Evolutionary conservation across 2,113 vertebrate species (phyloP).

Genomic region (Halichoerus grypus): DNA sequence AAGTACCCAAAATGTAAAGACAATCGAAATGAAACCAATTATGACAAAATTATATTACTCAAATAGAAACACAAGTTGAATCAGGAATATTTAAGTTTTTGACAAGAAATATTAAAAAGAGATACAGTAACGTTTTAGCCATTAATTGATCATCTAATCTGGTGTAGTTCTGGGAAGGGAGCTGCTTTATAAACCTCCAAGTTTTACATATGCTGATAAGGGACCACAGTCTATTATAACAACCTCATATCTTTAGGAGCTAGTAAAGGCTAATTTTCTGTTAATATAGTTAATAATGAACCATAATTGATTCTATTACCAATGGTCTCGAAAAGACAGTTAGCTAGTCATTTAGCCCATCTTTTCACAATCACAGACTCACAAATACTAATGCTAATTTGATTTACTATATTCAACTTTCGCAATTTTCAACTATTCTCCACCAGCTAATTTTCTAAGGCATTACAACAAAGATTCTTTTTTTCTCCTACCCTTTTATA

Average conservation of each 20-base stretch:
- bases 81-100: conserved; percentile 78
- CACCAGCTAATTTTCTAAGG: conserved; percentile 45
- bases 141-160: conserved; percentile 82
- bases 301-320: conserved; percentile 78
- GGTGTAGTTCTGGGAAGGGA: conserved; percentile 69
- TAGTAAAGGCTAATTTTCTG: conserved; percentile 74
- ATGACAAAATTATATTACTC: conserved; percentile 79
- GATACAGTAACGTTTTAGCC: conserved; percentile 79
- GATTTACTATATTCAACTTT: conserved; percentile 64
- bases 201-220: conserved; percentile 72
- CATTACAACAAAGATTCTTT: background rate
- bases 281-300: conserved; percentile 80
- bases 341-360: conserved; percentile 66
- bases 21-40: conserved; percentile 81
- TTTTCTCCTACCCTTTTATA: conserved; percentile 6
- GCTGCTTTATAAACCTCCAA: conserved; percentile 66
- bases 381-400: conserved; percentile 72
- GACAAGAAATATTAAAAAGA: conserved; percentile 80
- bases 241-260: conserved; percentile 62
- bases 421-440: conserved; percentile 64
- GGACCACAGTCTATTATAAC: conserved; percentile 71
- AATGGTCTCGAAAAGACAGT: conserved; percentile 70
- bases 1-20: conserved; percentile 82
- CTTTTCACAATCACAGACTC: conserved; percentile 63
- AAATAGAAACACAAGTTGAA: conserved; percentile 81